Conservation (phyloP, 2,113 vertebrate species). For the Peromyscus californicus region DNA sequence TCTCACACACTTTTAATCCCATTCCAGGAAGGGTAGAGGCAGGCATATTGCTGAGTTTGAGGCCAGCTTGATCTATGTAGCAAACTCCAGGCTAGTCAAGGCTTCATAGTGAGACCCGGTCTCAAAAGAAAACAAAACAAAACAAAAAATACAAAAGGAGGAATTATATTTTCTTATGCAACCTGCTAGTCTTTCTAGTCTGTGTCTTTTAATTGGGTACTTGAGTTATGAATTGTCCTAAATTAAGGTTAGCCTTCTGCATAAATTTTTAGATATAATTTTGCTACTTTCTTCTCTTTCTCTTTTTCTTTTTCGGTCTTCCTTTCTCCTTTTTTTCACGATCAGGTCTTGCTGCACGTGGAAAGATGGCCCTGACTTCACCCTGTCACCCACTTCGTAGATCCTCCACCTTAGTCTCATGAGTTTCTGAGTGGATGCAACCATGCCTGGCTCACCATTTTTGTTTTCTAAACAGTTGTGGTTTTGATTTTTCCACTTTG, state of each 20-base stretch:
- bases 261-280: not conserved
- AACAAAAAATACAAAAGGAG: not conserved
- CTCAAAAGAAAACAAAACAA: not conserved
- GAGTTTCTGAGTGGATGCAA: not conserved
- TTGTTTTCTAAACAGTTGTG: not conserved
- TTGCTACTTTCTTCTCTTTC: not conserved
- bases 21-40: too few relatives aligned
- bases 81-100: not conserved
- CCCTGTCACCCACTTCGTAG: not conserved
- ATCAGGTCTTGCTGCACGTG: not conserved
- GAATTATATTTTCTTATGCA: not conserved
- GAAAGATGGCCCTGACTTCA: not conserved
- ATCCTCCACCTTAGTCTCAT: not conserved
- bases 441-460: not conserved
- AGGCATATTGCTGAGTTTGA: too few relatives aligned
- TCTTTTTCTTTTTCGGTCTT: not conserved
- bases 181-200: not conserved
- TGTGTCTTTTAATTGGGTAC: not conserved
- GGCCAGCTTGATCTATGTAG: too few relatives aligned
- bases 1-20: too few relatives aligned
- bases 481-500: not conserved
- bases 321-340: not conserved
- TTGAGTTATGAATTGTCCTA: not conserved
- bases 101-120: not conserved
- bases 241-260: not conserved